Conservation (phyloP, 1,140 invertebrate genomes). For the Listronotus oregonensis region DNA sequence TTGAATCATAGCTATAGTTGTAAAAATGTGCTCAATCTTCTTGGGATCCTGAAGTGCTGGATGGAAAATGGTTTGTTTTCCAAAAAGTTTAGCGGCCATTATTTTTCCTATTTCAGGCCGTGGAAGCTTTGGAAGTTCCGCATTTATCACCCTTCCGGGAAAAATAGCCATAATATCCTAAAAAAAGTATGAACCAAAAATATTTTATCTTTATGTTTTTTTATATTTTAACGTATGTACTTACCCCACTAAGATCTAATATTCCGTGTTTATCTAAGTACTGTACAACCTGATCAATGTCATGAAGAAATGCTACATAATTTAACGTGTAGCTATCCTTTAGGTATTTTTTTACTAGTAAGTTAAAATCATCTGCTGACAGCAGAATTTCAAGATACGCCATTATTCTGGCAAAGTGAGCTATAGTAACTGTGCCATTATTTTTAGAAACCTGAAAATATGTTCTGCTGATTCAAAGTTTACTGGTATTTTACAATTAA, state of each 20-base stretch:
- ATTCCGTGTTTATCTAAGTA: conserved; percentile 65
- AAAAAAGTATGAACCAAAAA: conserved; percentile 3
- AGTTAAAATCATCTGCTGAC: conserved; percentile 67
- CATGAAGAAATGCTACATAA: conserved; percentile 71
- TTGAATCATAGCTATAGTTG: conserved; percentile 62
- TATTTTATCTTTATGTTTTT: no score
- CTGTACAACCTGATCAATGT: conserved; percentile 58
- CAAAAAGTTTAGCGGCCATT: conserved; percentile 59
- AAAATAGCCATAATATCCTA: conserved; percentile 61
- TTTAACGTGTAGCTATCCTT: conserved; percentile 73
- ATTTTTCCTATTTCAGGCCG: conserved; percentile 66
- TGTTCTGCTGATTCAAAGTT: not conserved
- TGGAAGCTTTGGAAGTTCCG: conserved; percentile 67
- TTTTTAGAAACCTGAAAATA: conserved; percentile 68
- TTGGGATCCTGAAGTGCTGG: conserved; percentile 58
- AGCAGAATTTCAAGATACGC: conserved; percentile 68
- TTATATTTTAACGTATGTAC: no score
- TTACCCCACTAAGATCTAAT: conserved; percentile 61
- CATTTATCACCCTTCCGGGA: conserved; percentile 67
- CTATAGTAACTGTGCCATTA: conserved; percentile 69
- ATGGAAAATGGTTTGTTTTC: conserved; percentile 63
- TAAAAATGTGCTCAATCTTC: conserved; percentile 55
- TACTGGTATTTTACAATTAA: not conserved
- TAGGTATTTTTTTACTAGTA: conserved; percentile 70
- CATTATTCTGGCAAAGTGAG: conserved; percentile 72